These are phyloP conservation scores for Alethe diademata DNA, from an alignment of 2,113 vertebrate genomes.

Conservation along the genomic window DNA sequence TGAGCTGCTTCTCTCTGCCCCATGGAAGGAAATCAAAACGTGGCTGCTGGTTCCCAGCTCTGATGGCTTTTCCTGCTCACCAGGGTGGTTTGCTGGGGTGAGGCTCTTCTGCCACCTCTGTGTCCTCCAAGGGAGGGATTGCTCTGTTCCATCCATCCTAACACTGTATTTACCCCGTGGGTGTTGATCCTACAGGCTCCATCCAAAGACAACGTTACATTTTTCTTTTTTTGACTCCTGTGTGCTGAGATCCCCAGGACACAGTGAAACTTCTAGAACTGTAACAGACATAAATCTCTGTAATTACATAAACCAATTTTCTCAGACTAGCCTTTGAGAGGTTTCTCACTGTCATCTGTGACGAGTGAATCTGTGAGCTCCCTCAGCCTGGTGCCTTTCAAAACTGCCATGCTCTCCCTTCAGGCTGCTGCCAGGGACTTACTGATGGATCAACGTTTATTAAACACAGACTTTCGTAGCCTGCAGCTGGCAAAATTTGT, in stretches of 20 bases:
- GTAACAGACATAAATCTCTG: not conserved
- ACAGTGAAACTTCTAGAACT: not conserved
- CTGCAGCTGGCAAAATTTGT: not conserved
- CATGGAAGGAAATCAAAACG: not conserved
- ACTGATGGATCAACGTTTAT: not conserved
- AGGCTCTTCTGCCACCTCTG: not conserved
- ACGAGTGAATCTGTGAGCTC: not conserved
- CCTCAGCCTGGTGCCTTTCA: not conserved
- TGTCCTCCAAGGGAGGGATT: not conserved
- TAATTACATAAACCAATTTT: not conserved
- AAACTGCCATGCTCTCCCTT: not conserved
- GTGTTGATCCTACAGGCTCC: not conserved
- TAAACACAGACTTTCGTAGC: not conserved
- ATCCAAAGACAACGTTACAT: accelerated
- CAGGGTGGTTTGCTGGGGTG: not conserved
- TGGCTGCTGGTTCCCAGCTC: not conserved
- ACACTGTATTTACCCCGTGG: not conserved
- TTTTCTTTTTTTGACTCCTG: not conserved
- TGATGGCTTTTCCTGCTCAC: not conserved
- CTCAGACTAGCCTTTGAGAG: not conserved
- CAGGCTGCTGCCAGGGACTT: not conserved
- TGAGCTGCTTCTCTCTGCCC: not conserved
- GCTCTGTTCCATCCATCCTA: not conserved
- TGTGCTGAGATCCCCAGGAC: accelerated
- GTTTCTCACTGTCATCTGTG: not conserved